Evolutionary conservation across 2,888 invertebrate genomes (phyloP).

Genomic region (Drosophila paranaensis): DNA sequence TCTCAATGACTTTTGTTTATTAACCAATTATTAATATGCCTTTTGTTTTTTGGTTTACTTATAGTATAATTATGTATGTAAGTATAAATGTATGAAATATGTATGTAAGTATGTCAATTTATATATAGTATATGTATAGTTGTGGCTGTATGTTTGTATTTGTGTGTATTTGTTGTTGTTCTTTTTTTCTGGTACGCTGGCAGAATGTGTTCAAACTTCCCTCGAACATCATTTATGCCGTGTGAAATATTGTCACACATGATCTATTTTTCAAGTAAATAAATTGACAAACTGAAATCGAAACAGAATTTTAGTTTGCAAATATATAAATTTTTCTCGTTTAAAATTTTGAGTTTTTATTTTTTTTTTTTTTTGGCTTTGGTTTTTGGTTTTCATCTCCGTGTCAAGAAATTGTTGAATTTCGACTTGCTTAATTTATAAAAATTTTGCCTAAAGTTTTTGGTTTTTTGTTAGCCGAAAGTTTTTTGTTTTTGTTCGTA

Average conservation of each 20-base stretch:
- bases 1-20: constrained; percentile 73
- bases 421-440: constrained; percentile 69
- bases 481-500: constrained; percentile 60
- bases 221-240: constrained; percentile 15
- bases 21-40: constrained; percentile 74
- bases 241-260: constrained; percentile 36
- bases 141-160: constrained; percentile 55
- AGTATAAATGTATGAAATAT: constrained; percentile 80
- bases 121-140: constrained; percentile 64
- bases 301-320: constrained; percentile 53
- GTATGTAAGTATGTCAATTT: constrained; percentile 50
- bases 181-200: constrained; percentile 57
- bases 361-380: constrained; percentile 20
- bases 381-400: constrained; percentile 27
- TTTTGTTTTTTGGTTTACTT: constrained; percentile 59
- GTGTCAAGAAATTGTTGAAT: constrained; percentile 50
- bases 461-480: constrained; percentile 73
- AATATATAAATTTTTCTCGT: constrained; percentile 17
- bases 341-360: constrained; percentile 30
- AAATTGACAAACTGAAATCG: constrained; percentile 54
- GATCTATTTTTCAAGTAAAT: constrained; percentile 45
- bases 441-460: constrained; percentile 82
- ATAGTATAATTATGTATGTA: constrained; percentile 74
- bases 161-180: constrained; percentile 19
- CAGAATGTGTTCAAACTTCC: constrained; percentile 13